phyloP scores from a whole-genome alignment of 2,797 vertebrate species.

The Ctenosaura bakeri region DNA sequence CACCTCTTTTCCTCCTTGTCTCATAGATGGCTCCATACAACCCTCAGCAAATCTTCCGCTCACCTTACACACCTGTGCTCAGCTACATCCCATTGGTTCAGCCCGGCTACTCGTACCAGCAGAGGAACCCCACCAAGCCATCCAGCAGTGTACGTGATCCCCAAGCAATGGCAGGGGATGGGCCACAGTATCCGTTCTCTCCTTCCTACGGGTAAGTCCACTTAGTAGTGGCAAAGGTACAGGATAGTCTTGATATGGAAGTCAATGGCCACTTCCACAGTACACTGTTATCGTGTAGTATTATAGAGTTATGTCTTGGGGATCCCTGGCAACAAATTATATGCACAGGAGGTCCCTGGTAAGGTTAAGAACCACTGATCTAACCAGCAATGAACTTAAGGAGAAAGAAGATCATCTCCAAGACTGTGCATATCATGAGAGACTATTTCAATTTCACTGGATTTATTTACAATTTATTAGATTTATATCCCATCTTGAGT shows the following conservation, averaged over 20 bases:
- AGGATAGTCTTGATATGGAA: background rate
- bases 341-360: no score
- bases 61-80: slow-evolving; percentile 61
- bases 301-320: no score
- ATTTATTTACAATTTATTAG: no score
- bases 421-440: no score
- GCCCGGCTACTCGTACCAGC: slow-evolving; percentile 62
- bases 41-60: slow-evolving; percentile 69
- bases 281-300: no score
- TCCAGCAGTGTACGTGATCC: slow-evolving; percentile 54
- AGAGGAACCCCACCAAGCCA: slow-evolving; percentile 52
- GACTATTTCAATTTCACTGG: no score
- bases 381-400: no score
- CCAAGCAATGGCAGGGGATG: slow-evolving; percentile 60
- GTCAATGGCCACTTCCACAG: no score
- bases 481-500: no score
- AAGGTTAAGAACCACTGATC: no score
- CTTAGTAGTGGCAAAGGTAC: background rate
- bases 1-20: background rate
- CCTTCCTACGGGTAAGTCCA: slow-evolving; percentile 68
- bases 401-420: no score
- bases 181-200: slow-evolving; percentile 57
- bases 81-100: slow-evolving; percentile 69
- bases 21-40: slow-evolving; percentile 71
- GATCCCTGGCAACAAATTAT: no score